Evolutionary conservation across 1,140 invertebrate species (phyloP).

Genomic region (Drosophila trapezifrons): DNA sequence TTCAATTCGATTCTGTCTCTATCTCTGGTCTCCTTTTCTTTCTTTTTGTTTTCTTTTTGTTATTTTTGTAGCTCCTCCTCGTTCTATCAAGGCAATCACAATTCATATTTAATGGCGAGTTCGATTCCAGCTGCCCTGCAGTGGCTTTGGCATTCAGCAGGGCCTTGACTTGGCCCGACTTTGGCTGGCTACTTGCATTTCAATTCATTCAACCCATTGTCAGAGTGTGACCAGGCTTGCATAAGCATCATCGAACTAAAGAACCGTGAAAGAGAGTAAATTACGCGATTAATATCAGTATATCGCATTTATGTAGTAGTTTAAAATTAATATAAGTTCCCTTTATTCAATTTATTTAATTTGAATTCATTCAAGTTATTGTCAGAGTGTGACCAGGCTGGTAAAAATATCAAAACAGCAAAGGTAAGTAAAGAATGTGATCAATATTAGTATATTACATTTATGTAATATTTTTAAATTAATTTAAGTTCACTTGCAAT

Average conservation of each 20-base stretch:
- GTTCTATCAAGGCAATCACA: constrained; percentile 41
- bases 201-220: constrained; percentile 24
- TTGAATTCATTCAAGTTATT: no score
- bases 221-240: constrained; percentile 21
- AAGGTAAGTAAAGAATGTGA: no score
- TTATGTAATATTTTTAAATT: no score
- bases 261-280: no score
- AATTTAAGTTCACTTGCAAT: no score
- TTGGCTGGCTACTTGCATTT: constrained; percentile 41
- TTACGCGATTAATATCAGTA: neutral
- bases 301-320: no score
- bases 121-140: constrained; percentile 43
- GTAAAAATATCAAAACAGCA: no score
- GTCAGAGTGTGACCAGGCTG: neutral
- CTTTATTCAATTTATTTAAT: no score
- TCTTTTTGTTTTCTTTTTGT: neutral
- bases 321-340: no score
- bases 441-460: no score
- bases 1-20: constrained; percentile 42
- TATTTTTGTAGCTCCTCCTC: neutral
- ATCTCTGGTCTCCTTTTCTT: neutral
- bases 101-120: constrained; percentile 54
- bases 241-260: neutral
- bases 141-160: constrained; percentile 43
- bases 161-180: constrained; percentile 39